Conservation (phyloP, 2,113 vertebrate genomes). For the Sinosuthora webbiana region DNA sequence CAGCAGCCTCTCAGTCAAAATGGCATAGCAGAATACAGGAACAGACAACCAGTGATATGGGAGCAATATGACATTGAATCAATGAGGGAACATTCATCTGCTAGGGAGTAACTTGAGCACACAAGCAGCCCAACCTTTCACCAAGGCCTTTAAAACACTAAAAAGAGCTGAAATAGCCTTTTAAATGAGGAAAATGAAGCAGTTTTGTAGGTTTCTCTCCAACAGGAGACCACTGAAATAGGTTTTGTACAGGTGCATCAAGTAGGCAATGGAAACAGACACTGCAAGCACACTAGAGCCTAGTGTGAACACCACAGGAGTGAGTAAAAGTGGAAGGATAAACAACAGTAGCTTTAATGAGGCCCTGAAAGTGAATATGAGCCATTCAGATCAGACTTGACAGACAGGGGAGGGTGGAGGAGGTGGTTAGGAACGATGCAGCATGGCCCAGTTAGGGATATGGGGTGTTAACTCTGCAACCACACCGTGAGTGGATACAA, state of each 20-base stretch:
- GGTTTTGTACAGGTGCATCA: background rate
- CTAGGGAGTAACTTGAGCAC: background rate
- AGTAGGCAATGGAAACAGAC: background rate
- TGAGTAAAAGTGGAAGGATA: background rate
- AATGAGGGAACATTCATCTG: rapidly evolving
- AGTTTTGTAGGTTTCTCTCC: background rate
- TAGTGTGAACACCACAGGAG: background rate
- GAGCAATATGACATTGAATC: background rate
- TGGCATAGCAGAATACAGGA: background rate
- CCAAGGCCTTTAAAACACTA: background rate
- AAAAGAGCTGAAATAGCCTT: background rate
- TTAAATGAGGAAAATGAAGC: background rate
- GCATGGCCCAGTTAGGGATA: background rate
- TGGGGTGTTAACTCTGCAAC: background rate
- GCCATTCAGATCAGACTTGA: background rate
- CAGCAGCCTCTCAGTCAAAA: background rate
- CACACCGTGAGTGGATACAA: background rate
- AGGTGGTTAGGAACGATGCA: background rate
- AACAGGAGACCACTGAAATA: background rate
- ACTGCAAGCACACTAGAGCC: background rate
- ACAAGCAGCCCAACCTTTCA: background rate
- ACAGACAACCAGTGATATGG: background rate
- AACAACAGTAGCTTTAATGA: background rate
- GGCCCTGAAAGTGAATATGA: background rate
- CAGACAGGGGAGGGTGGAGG: background rate